A percentile compares a stretch with the other conserved stretches of the same genome.
Evolutionary conservation across 2,113 vertebrate genomes (phyloP).

Genomic region (Arothron firmamentum): DNA sequence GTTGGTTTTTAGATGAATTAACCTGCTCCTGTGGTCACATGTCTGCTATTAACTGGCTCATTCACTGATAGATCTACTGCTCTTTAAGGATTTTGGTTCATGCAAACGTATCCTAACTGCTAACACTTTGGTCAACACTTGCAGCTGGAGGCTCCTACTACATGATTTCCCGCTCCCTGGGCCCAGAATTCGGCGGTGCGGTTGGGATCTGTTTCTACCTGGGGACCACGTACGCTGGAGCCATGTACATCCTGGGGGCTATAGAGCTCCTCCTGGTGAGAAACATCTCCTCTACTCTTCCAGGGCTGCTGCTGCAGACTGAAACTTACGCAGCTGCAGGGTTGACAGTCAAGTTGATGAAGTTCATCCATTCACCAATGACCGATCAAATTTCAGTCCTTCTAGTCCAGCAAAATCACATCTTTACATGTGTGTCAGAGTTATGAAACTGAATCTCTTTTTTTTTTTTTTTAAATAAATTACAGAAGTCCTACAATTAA

Average conservation of each 20-base stretch:
- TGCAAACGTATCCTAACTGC: not conserved
- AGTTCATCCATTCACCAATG: conserved; percentile 3
- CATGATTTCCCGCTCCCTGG: conserved; percentile 98
- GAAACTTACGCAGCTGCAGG: not conserved
- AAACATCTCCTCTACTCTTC: conserved; percentile 19
- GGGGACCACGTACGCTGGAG: conserved; percentile 95
- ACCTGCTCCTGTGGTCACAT: no score
- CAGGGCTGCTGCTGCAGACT: not conserved
- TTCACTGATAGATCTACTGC: no score
- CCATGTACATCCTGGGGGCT: conserved; percentile 99
- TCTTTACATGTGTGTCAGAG: conserved; percentile 5
- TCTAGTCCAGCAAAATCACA: conserved; percentile 10
- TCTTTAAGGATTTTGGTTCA: no score
- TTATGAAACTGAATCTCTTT: no score
- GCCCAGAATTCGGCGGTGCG: conserved; percentile 94
- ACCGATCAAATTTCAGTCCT: conserved; percentile 18
- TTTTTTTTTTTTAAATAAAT: no score
- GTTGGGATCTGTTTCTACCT: conserved; percentile 99
- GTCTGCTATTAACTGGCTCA: no score
- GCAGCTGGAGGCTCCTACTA: conserved; percentile 96
- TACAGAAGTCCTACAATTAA: no score
- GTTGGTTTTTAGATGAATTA: no score
- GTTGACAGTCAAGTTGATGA: not conserved
- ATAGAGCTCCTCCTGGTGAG: conserved; percentile 96
- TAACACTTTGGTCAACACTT: conserved; percentile 17